These are phyloP conservation scores for Sebastes hubbsi DNA, from an alignment of 2,797 vertebrate species.

Conservation along the genomic window DNA sequence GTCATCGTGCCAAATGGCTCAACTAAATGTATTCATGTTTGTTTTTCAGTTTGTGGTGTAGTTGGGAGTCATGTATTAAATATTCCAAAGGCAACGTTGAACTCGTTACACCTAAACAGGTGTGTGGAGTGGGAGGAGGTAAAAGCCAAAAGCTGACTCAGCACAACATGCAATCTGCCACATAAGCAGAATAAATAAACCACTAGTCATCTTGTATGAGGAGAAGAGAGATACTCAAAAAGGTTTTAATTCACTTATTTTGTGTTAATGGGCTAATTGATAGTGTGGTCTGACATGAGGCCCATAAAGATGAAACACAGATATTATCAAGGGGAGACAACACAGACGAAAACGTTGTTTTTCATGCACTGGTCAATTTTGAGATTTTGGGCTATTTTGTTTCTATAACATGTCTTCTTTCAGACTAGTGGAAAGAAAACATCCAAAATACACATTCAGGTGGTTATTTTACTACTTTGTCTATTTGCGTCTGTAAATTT, in stretches of 20 bases:
- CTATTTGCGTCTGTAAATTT: neutral
- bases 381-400: neutral
- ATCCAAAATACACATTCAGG: neutral
- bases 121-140: slow-evolving; percentile 17
- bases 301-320: neutral
- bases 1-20: slow-evolving; percentile 37
- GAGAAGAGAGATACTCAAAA: neutral
- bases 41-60: slow-evolving; percentile 11
- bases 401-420: neutral
- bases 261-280: neutral
- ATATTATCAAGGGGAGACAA: neutral
- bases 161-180: slow-evolving; percentile 14
- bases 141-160: slow-evolving; percentile 29
- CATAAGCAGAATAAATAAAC: slow-evolving; percentile 16
- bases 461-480: neutral
- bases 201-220: neutral
- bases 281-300: neutral
- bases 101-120: slow-evolving; percentile 38
- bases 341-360: neutral
- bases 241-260: neutral
- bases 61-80: neutral
- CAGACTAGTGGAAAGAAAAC: neutral
- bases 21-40: slow-evolving; percentile 15
- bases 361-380: neutral
- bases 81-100: neutral